Evolutionary conservation across 2,113 vertebrate genomes (phyloP).

Genomic region (Callocephalon fimbriatum): DNA sequence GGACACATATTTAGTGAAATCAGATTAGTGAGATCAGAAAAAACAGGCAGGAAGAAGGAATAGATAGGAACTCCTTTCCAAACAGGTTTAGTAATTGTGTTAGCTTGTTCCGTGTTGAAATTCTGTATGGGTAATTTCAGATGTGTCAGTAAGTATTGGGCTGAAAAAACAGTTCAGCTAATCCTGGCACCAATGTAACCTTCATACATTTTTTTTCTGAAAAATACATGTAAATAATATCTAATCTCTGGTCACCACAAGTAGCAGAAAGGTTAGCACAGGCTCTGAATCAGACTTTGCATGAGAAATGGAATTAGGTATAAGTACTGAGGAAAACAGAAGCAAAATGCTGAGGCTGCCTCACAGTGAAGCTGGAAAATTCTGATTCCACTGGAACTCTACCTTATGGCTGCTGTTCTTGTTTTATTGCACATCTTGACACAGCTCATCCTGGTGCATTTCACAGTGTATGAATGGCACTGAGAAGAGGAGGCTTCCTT

Average conservation of each 20-base stretch:
- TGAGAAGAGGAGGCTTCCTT: not conserved
- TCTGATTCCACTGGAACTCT: not conserved
- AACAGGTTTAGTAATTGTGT: not conserved
- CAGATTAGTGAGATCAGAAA: not conserved
- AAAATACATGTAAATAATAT: not conserved
- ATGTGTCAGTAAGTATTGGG: not conserved
- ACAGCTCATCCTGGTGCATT: not conserved
- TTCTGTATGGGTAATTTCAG: not conserved
- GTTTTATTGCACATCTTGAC: not conserved
- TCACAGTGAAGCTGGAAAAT: not conserved
- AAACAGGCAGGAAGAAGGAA: not conserved
- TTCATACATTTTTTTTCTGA: not conserved
- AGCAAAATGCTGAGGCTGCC: not conserved
- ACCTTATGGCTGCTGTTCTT: not conserved
- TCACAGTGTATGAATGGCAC: not conserved
- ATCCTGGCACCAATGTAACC: not conserved
- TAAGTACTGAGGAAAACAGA: not conserved
- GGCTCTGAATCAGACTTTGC: not conserved
- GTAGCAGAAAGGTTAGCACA: not conserved
- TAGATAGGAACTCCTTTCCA: not conserved
- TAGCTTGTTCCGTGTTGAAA: not conserved
- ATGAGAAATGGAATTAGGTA: not conserved
- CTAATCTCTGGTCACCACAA: not conserved
- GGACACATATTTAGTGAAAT: not conserved
- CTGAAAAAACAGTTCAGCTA: not conserved